phyloP scores from a whole-genome alignment of 2,113 vertebrate species.

The Cyprinodon brontotheroides region DNA sequence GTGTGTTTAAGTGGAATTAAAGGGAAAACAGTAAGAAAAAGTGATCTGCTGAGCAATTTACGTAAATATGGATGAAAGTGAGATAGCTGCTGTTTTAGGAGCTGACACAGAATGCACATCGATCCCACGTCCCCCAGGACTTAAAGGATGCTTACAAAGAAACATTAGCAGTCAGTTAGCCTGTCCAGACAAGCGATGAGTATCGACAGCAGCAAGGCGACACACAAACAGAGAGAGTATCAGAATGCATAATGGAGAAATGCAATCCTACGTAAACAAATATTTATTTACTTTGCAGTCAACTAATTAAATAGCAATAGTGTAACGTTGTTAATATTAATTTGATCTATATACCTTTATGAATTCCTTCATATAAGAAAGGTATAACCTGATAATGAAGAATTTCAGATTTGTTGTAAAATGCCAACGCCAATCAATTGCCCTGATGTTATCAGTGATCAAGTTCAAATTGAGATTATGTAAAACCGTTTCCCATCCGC shows the following conservation, averaged over 20 bases:
- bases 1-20: conserved; percentile 41
- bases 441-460: neutral
- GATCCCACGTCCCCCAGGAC: conserved; percentile 59
- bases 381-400: neutral
- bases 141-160: conserved; percentile 67
- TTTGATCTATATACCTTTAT: too few relatives aligned
- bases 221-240: conserved; percentile 4
- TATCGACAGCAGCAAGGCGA: conserved; percentile 63
- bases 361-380: neutral
- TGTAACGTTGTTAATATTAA: neutral
- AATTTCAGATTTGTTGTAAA: neutral
- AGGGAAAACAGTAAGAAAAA: conserved; percentile 19
- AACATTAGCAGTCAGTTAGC: conserved; percentile 72
- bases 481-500: neutral
- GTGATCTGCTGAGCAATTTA: conserved; percentile 46
- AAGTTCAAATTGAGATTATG: neutral
- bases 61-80: conserved; percentile 66
- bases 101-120: conserved; percentile 50
- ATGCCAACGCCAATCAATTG: neutral
- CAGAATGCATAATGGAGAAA: conserved; percentile 20
- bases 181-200: conserved; percentile 58
- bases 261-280: neutral
- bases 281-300: neutral
- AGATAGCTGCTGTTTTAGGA: conserved; percentile 15
- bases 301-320: neutral